Evolutionary conservation across 2,113 vertebrate genomes (phyloP).

Genomic region (Gambusia affinis): DNA sequence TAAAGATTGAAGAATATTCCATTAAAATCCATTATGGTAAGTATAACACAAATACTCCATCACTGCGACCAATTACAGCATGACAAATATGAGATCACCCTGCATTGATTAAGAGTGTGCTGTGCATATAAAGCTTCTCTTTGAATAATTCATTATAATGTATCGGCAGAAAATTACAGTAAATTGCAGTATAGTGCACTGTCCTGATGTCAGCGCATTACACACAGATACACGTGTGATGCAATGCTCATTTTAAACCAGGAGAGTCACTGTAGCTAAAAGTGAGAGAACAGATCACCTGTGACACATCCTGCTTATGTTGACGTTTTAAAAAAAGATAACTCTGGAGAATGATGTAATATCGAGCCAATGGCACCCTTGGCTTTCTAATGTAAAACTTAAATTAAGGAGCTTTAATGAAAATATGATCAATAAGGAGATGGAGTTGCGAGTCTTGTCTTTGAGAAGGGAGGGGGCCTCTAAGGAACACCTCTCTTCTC

Average conservation of each 20-base stretch:
- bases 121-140: conserved; percentile 5
- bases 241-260: neutral
- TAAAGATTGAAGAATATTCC: neutral
- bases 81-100: conserved; percentile 23
- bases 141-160: conserved; percentile 25
- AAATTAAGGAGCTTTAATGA: neutral
- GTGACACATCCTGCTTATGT: neutral
- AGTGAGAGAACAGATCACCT: neutral
- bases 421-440: neutral
- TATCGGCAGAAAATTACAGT: neutral
- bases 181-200: conserved; percentile 1
- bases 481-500: neutral
- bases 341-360: neutral
- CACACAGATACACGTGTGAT: neutral
- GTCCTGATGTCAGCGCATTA: neutral
- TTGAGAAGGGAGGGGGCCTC: neutral
- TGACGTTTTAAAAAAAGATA: neutral
- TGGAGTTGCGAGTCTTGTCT: neutral
- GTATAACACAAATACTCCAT: conserved; percentile 8
- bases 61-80: conserved; percentile 4
- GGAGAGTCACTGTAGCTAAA: neutral
- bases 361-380: neutral
- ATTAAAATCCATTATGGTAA: neutral
- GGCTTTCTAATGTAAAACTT: neutral
- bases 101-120: conserved; percentile 8